Base-by-base conservation (phyloP, 2,113 vertebrate genomes). In the Oreocharis arfaki region DNA sequence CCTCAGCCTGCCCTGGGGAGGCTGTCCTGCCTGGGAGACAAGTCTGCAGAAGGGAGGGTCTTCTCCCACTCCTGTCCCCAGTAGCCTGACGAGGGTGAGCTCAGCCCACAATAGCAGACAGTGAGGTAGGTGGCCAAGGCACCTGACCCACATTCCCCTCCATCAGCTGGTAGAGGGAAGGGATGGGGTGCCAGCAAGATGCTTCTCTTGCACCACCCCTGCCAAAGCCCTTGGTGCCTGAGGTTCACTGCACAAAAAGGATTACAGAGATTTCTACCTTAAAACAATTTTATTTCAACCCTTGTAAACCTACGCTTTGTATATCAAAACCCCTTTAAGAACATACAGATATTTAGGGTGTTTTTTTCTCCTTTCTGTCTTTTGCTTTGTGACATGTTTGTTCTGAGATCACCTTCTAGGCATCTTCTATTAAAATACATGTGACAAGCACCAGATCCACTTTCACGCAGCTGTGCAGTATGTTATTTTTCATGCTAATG, bases 341-440 rank as follows among this genome's bases (percentile, higher is more conserved):
- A 95, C 24, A 56, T 44, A 32, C 1, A 74, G 91, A 50, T 52
- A 71, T 91, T 65, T 82, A 30, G 22, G 32, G 46, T 69, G 67
- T 76, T 93, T 87, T 87, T 84, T 78, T 71, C 49, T 64, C 71
- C 52, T 94, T 84, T 89, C 67, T 85, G 49, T 81, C 80, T 76
- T 94, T 92, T 94, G 87, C 79, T 63, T 69, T 84, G 78, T 92
- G 87, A 78, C 93, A 93, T 95, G 81, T 94, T 96, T 97, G 93
- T 87, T 95, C 95, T 96, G 94, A 94, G 86, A 96, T 96, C 95
- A 95, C 96, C 95, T 96, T 95, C 91, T 88, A 95, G 90, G 93
- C 94, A 96, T 96, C 90, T 92, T 95, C 80, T 87, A 74, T 97
- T 96, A 96, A 96, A 97, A 85, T 90, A 91, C 55, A 93, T 93